Conservation (phyloP, 2,888 invertebrate genomes). For the Cheilosia soror region DNA sequence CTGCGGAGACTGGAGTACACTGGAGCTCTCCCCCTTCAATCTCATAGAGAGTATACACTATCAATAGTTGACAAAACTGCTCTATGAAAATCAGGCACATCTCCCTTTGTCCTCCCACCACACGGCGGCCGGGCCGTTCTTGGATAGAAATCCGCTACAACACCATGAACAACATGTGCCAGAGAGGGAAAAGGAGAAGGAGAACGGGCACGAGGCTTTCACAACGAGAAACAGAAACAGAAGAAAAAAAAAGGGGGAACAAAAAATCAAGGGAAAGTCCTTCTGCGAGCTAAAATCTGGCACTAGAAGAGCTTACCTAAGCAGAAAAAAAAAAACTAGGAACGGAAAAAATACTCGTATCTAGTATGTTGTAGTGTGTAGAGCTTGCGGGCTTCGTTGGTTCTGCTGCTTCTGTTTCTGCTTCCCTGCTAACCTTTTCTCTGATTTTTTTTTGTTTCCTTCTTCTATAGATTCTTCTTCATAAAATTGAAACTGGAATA, state of each 20-base stretch:
- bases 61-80: conserved; percentile 75
- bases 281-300: conserved; percentile 73
- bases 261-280: conserved; percentile 70
- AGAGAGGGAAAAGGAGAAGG: conserved; percentile 16
- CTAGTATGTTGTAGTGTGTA: neutral
- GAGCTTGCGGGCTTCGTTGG: conserved; percentile 23
- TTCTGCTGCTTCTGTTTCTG: conserved; percentile 58
- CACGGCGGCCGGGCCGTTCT: neutral
- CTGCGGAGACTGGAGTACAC: neutral
- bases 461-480: conserved; percentile 16
- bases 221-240: conserved; percentile 42
- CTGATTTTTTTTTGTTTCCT: conserved; percentile 10
- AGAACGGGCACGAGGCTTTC: conserved; percentile 62
- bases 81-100: conserved; percentile 70
- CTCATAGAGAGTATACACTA: conserved; percentile 54
- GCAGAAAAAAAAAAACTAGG: conserved; percentile 40
- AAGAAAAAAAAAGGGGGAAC: conserved; percentile 33
- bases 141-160: conserved; percentile 56
- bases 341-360: conserved; percentile 17
- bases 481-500: conserved; percentile 56
- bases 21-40: conserved; percentile 17
- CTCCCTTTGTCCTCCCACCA: conserved; percentile 25
- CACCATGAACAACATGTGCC: conserved; percentile 66
- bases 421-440: conserved; percentile 65
- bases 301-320: conserved; percentile 74